A percentile compares a stretch with the other conserved stretches of the same genome.
These are phyloP conservation scores for Lampris megalopsis DNA, from an alignment of 2,113 vertebrate genomes.

Conservation along the genomic window DNA sequence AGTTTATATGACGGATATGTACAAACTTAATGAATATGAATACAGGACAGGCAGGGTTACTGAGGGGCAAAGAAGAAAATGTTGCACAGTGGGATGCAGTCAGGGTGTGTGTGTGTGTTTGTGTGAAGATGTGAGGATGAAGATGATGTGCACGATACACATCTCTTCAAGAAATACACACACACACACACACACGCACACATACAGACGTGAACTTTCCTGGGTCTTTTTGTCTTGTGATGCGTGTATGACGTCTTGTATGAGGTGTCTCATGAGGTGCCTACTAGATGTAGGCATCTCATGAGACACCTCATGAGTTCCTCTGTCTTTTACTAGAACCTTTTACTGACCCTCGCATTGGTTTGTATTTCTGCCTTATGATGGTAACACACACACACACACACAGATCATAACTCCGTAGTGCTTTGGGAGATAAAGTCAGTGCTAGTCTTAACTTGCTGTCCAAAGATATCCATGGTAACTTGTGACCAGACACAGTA, in stretches of 20 bases:
- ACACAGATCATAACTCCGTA: too few relatives aligned
- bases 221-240: slow-evolving; percentile 44
- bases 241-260: slow-evolving; percentile 17
- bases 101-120: background rate
- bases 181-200: background rate
- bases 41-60: too few relatives aligned
- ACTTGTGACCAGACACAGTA: slow-evolving; percentile 8
- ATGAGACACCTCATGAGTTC: background rate
- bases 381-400: slow-evolving; percentile 6
- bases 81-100: too few relatives aligned
- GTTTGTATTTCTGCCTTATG: slow-evolving; percentile 26
- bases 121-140: slow-evolving; percentile 45
- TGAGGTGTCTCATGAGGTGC: slow-evolving; percentile 34
- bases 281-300: slow-evolving; percentile 2
- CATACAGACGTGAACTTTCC: slow-evolving; percentile 25
- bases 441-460: slow-evolving; percentile 16
- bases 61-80: too few relatives aligned
- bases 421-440: background rate
- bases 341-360: slow-evolving; percentile 24
- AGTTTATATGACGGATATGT: too few relatives aligned
- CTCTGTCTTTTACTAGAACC: slow-evolving; percentile 16
- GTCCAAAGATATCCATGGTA: slow-evolving; percentile 10
- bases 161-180: slow-evolving; percentile 39
- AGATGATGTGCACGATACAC: slow-evolving; percentile 10
- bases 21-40: too few relatives aligned